A percentile compares a stretch with the other conserved stretches of the same genome.
Evolutionary conservation across 2,888 invertebrate genomes (phyloP).

Genomic region (Fragum whitleyi): DNA sequence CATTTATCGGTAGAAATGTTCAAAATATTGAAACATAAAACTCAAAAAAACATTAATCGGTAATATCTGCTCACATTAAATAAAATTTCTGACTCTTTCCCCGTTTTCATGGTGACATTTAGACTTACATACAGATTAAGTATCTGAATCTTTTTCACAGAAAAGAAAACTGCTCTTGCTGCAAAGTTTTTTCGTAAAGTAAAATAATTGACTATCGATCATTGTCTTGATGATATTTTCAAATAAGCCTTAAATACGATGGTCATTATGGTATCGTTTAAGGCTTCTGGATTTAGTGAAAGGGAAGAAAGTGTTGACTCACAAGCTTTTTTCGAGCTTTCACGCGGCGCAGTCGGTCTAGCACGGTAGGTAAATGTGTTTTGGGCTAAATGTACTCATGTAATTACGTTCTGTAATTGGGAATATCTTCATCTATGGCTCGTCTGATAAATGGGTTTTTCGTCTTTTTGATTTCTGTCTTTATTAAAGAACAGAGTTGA

Average conservation of each 20-base stretch:
- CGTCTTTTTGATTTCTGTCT: background rate
- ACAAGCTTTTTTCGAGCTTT: background rate
- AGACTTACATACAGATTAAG: too few species aligned
- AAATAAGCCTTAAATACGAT: too few species aligned
- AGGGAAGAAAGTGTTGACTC: background rate
- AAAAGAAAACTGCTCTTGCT: too few species aligned
- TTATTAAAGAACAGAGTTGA: too few species aligned
- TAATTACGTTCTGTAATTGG: slow-evolving; percentile 11
- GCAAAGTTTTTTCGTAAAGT: too few species aligned
- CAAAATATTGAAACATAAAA: slow-evolving; percentile 53
- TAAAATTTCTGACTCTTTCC: background rate
- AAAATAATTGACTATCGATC: too few species aligned
- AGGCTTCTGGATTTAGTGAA: too few species aligned
- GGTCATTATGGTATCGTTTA: too few species aligned
- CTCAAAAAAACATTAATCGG: slow-evolving; percentile 33
- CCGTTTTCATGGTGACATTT: background rate
- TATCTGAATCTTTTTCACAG: too few species aligned
- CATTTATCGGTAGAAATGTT: slow-evolving; percentile 52
- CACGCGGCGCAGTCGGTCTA: slow-evolving; percentile 2
- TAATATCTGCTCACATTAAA: slow-evolving; percentile 31
- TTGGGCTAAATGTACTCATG: slow-evolving; percentile 9
- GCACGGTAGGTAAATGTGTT: slow-evolving; percentile 22
- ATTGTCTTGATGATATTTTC: too few species aligned
- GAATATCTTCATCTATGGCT: background rate
- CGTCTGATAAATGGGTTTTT: slow-evolving; percentile 15